phyloP scores from a whole-genome alignment of 1,140 invertebrate genomes.

The Apis cerana region DNA sequence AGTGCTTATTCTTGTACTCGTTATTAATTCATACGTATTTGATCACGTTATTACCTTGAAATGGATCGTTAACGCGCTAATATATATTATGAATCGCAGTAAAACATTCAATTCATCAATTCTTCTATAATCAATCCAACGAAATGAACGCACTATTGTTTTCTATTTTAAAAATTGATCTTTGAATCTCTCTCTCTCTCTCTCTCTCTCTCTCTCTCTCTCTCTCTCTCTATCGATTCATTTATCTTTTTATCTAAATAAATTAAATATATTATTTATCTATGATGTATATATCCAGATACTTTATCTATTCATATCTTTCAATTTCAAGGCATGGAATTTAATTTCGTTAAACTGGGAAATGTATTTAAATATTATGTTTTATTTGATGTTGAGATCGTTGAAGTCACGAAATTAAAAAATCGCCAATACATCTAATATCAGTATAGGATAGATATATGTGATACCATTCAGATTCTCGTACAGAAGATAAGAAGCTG shows the following conservation, averaged over 20 bases:
- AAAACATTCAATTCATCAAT: background rate
- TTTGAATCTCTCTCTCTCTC: background rate
- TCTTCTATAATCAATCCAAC: constrained; percentile 15
- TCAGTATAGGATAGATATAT: background rate
- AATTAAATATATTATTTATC: no score
- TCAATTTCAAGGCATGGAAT: no score
- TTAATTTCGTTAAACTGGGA: background rate
- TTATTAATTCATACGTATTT: constrained; percentile 20
- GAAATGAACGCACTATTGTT: constrained; percentile 29
- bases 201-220: background rate
- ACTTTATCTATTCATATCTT: no score
- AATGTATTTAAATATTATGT: background rate
- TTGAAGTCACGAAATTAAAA: background rate
- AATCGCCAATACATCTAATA: background rate
- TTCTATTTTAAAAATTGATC: background rate
- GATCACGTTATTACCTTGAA: no score
- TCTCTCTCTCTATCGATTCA: no score
- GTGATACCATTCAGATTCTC: background rate
- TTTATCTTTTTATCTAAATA: no score
- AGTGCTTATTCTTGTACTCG: constrained; percentile 59
- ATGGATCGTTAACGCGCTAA: background rate
- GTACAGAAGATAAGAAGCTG: background rate
- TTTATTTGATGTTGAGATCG: background rate
- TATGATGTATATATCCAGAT: no score
- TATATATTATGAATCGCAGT: background rate